phyloP scores from a whole-genome alignment of 2,797 vertebrate genomes.

The Labroides dimidiatus region DNA sequence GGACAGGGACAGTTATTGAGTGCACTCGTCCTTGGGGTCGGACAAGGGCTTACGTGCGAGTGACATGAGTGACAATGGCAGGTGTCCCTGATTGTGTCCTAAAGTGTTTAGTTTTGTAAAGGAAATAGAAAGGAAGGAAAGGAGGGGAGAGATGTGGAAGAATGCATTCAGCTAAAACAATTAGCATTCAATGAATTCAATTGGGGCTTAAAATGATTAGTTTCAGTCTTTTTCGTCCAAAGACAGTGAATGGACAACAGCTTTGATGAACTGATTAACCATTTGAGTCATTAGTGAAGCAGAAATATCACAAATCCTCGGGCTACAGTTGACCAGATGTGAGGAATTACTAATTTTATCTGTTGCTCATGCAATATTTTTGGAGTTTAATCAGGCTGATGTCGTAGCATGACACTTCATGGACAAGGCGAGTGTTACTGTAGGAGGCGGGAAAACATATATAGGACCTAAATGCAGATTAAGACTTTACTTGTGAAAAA shows the following conservation, averaged over 20 bases:
- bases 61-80: conserved; percentile 73
- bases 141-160: conserved; percentile 2
- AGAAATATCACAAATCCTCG: not conserved
- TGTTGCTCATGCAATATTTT: no score
- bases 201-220: conserved; percentile 38
- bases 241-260: conserved; percentile 1
- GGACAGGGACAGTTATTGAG: conserved; percentile 84
- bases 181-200: conserved; percentile 45
- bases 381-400: no score
- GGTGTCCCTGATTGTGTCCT: conserved; percentile 64
- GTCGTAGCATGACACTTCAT: no score
- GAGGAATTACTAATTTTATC: not conserved
- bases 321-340: conserved; percentile 7
- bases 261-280: conserved; percentile 21
- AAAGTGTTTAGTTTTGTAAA: conserved; percentile 49
- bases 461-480: no score
- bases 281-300: not conserved
- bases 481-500: no score
- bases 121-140: conserved; percentile 33
- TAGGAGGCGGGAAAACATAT: no score
- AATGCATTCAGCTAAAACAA: conserved; percentile 18
- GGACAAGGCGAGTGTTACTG: no score
- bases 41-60: conserved; percentile 76
- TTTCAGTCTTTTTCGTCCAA: conserved; percentile 19
- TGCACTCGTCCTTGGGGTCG: conserved; percentile 84